Percentiles rank a stretch among this genome's conserved stretches.
These are phyloP conservation scores for Microplitis demolitor DNA, from an alignment of 1,140 invertebrate species.

Conservation along the genomic window DNA sequence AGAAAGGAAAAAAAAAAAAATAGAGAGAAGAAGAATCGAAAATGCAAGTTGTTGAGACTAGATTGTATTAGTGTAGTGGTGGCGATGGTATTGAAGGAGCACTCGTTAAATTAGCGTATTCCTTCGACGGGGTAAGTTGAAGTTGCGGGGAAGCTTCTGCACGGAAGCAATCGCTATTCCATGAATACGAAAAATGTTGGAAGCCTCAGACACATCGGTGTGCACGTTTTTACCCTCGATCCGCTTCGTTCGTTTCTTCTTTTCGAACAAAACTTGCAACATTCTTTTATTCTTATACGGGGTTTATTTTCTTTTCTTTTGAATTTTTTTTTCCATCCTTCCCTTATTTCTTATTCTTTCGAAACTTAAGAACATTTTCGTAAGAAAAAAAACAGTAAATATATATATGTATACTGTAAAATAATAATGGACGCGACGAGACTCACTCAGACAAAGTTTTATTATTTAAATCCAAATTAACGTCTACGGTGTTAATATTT, in stretches of 20 bases:
- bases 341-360: too few species aligned
- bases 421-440: too few species aligned
- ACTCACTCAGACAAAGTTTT: too few species aligned
- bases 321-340: background rate
- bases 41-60: background rate
- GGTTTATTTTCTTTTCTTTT: background rate
- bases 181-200: slow-evolving; percentile 56
- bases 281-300: background rate
- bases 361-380: too few species aligned
- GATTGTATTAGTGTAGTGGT: background rate
- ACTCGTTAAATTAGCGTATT: slow-evolving; percentile 54
- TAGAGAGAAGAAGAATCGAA: slow-evolving; percentile 1
- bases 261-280: background rate
- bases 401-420: too few species aligned
- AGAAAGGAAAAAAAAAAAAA: slow-evolving; percentile 24
- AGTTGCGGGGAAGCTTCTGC: slow-evolving; percentile 25
- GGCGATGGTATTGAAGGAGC: slow-evolving; percentile 10
- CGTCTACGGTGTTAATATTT: too few species aligned
- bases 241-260: background rate
- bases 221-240: slow-evolving; percentile 19
- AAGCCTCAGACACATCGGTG: slow-evolving; percentile 7
- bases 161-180: slow-evolving; percentile 54
- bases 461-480: too few species aligned
- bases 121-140: slow-evolving; percentile 34
- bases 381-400: too few species aligned